These are phyloP conservation scores for Oophaga pumilio DNA, from an alignment of 2,113 vertebrate genomes.

Conservation along the genomic window DNA sequence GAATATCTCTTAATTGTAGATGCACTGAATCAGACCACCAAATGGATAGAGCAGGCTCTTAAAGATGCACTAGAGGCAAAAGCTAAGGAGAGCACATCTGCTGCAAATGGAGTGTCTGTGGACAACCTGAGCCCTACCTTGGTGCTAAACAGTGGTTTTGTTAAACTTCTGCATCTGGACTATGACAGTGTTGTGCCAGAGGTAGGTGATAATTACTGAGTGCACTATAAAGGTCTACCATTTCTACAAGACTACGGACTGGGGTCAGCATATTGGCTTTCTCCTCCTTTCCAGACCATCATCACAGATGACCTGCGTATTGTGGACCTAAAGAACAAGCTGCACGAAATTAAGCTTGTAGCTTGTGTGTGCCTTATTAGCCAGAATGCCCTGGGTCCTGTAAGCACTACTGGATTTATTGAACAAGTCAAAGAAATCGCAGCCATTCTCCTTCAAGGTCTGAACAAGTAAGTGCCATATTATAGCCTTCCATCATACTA, in stretches of 20 bases:
- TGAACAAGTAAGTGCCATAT: slow-evolving; percentile 79
- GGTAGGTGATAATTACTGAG: slow-evolving; percentile 67
- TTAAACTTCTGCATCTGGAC: slow-evolving; percentile 85
- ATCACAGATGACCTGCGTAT: slow-evolving; percentile 86
- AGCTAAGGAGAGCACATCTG: slow-evolving; percentile 64
- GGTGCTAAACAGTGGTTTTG: slow-evolving; percentile 84
- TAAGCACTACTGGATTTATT: slow-evolving; percentile 76
- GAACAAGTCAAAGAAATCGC: slow-evolving; percentile 83
- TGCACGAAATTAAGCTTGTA: slow-evolving; percentile 79
- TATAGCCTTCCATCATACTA: too few species aligned
- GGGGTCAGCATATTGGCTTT: neutral
- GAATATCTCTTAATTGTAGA: slow-evolving; percentile 65
- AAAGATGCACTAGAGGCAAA: slow-evolving; percentile 76
- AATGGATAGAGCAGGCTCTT: slow-evolving; percentile 85
- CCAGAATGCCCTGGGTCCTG: slow-evolving; percentile 80
- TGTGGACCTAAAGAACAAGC: slow-evolving; percentile 80
- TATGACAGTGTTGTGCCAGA: slow-evolving; percentile 79
- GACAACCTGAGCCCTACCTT: slow-evolving; percentile 77
- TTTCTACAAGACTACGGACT: neutral
- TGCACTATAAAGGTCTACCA: neutral
- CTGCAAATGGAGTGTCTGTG: slow-evolving; percentile 66
- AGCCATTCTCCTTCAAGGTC: slow-evolving; percentile 84
- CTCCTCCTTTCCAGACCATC: slow-evolving; percentile 77
- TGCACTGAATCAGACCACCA: slow-evolving; percentile 84
- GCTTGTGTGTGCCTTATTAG: slow-evolving; percentile 86